These are phyloP conservation scores for Lytechinus variegatus DNA, from an alignment of 35 echinoderm and acorn worm genomes.

Conservation along the genomic window DNA sequence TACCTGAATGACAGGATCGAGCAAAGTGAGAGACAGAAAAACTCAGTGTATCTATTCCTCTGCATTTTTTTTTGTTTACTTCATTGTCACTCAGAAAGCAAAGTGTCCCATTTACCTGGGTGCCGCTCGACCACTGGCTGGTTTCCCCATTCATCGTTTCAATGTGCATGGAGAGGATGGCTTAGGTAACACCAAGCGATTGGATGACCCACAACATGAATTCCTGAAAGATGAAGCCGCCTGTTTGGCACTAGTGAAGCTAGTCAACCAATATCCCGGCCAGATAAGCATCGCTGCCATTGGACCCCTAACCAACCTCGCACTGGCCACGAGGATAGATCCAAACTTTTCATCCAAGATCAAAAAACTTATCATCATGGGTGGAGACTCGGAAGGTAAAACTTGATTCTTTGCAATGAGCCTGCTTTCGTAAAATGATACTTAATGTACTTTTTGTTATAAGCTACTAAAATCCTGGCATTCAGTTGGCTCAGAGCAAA, in stretches of 20 bases:
- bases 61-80: not conserved
- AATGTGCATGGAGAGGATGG: conserved; percentile 26
- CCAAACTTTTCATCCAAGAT: conserved; percentile 61
- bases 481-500: no score
- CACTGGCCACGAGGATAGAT: conserved; percentile 69
- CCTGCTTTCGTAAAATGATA: no score
- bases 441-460: no score
- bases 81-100: not conserved
- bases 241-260: not conserved
- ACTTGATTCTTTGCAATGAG: not conserved
- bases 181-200: not conserved
- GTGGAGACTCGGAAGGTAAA: conserved; percentile 76
- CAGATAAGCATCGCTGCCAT: conserved; percentile 58
- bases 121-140: not conserved
- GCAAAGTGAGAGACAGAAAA: no score
- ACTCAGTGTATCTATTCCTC: not conserved
- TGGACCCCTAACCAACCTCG: conserved; percentile 82
- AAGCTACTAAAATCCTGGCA: no score
- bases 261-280: conserved; percentile 54
- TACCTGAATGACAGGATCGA: no score
- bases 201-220: not conserved
- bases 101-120: conserved; percentile 44
- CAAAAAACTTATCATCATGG: conserved; percentile 63
- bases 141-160: conserved; percentile 11
- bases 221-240: conserved; percentile 20